Base-by-base conservation (phyloP, 64 coral and sea anemone genomes). In the Acropora yongei region DNA sequence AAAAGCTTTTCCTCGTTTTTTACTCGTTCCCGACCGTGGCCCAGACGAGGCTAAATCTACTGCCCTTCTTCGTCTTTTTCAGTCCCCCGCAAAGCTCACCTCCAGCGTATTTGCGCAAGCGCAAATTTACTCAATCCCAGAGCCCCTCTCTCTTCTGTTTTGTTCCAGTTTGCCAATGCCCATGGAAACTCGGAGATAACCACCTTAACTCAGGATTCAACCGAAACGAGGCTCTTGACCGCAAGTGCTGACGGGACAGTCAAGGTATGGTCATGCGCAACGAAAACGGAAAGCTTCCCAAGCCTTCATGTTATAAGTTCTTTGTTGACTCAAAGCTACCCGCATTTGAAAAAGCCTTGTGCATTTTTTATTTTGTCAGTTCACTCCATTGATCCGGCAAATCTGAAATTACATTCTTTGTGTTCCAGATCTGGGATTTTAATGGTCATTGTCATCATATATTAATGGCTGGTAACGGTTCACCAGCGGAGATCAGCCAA, bases 371-470 rank as follows among this genome's bases (percentile, higher is more conserved):
- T 55, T 55, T 11, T 12, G 16, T 63, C 60, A 11, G 60, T 63
- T 63, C 60, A 14, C 16, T 4, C 4, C 4, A 4, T 5, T 9
- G 9, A 9, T 55, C 51, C 9, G 51, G 30, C 30, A 55, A 55
- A 9, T 55, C 4, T 55, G 4, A 55, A 4, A 55, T 55, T 55
- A 9, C 51, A 55, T 55, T 55, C 51, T 11, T 63, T 63, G 6
- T 63, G 60, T 63, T 91, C 57, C 49, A 97, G 97, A 99, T 99
- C 51, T 99, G 97, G 94, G 97, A 99, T 77, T 99, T 99, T 72
- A 99, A 99, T 89, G 97, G 97, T 12, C 97, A 99, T 49, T 99
- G 97, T 90, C 97, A 99, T 66, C 79, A 96, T 72, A 96, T 99
- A 39, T 80, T 99, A 57, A 96, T 99, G 91, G 97, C 94, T 79